Conservation (phyloP, 2,888 invertebrate genomes). For the Parascotia fuliginaria region DNA sequence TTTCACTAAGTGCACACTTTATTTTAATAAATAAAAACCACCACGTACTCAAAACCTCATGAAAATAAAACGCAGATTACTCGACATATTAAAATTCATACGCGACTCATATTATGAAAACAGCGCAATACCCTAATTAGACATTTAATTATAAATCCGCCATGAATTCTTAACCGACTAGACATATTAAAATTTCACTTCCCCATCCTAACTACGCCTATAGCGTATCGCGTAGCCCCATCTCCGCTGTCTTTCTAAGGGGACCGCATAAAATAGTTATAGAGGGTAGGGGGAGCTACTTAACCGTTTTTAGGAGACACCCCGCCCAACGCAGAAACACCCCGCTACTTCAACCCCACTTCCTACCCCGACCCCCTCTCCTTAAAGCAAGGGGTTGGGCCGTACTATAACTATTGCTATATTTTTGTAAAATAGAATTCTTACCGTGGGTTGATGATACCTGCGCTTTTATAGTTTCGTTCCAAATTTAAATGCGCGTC, state of each 20-base stretch:
- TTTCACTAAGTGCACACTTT: constrained; percentile 17
- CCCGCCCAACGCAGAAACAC: constrained; percentile 78
- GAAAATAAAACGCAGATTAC: constrained; percentile 47
- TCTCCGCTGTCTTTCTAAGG: constrained; percentile 85
- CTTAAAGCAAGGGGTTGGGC: constrained; percentile 52
- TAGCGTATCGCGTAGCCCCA: constrained; percentile 77
- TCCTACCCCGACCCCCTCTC: constrained; percentile 68
- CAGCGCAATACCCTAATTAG: constrained; percentile 78
- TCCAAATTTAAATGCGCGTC: constrained; percentile 68
- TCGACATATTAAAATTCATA: constrained; percentile 65
- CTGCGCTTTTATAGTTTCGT: constrained; percentile 73
- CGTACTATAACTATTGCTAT: constrained; percentile 79
- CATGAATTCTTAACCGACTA: constrained; percentile 83
- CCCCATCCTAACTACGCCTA: constrained; percentile 71
- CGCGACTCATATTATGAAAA: constrained; percentile 60
- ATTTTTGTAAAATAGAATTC: constrained; percentile 83
- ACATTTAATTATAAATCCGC: constrained; percentile 82
- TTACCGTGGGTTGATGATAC: constrained; percentile 81
- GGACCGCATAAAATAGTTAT: constrained; percentile 86
- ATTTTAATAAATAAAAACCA: constrained; percentile 24
- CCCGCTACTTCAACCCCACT: constrained; percentile 78
- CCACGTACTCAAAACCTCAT: constrained; percentile 23
- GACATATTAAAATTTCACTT: constrained; percentile 84
- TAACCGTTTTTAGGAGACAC: constrained; percentile 86
- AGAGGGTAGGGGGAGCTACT: constrained; percentile 83